Percentiles rank a stretch among this genome's conserved stretches.
Conservation (phyloP, 2,888 invertebrate genomes). For the Subacronicta megacephala region DNA sequence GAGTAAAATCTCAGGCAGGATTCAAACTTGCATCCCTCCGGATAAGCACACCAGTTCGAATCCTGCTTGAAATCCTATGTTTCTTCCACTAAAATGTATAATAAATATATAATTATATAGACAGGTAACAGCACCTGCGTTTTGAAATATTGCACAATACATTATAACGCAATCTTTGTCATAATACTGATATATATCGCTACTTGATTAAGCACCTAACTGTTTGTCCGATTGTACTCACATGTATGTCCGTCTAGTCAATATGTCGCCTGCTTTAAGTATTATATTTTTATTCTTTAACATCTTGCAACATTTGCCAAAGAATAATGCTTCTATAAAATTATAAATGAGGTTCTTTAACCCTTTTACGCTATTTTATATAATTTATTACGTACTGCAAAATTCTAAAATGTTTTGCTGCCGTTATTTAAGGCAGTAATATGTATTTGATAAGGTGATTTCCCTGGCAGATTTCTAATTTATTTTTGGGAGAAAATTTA, state of each 20-base stretch:
- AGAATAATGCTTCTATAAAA: slow-evolving; percentile 53
- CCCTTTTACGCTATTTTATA: slow-evolving; percentile 42
- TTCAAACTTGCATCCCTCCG: too few relatives aligned
- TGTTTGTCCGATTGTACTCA: not conserved
- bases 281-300: slow-evolving; percentile 44
- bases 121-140: too few relatives aligned
- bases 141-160: too few relatives aligned
- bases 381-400: slow-evolving; percentile 46
- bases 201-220: too few relatives aligned
- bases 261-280: slow-evolving; percentile 31
- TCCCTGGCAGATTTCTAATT: slow-evolving; percentile 43
- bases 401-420: slow-evolving; percentile 39
- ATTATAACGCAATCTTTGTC: too few relatives aligned
- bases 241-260: slow-evolving; percentile 12
- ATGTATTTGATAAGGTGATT: slow-evolving; percentile 41
- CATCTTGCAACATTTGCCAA: slow-evolving; percentile 45
- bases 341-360: slow-evolving; percentile 50
- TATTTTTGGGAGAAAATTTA: slow-evolving; percentile 33
- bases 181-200: too few relatives aligned
- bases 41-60: too few relatives aligned
- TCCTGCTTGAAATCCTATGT: too few relatives aligned
- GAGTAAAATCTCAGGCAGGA: too few relatives aligned
- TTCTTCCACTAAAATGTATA: too few relatives aligned
- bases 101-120: too few relatives aligned
- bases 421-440: slow-evolving; percentile 34